Base-by-base conservation (phyloP, 2,113 vertebrate species). In the Dasyurus viverrinus region DNA sequence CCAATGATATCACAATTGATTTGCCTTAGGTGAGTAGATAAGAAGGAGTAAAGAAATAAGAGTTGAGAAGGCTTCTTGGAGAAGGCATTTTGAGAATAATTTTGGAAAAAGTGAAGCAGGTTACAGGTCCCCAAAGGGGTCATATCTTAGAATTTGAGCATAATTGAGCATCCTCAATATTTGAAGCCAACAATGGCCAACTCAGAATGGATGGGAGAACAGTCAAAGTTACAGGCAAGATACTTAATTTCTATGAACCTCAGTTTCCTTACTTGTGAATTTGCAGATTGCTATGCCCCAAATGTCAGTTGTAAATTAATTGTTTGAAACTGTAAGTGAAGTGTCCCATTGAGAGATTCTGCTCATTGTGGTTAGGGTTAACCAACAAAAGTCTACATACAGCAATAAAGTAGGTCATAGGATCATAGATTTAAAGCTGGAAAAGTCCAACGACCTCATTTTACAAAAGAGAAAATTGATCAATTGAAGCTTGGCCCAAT, bases 181-280 rank as follows among this genome's bases (percentile, higher is more conserved):
- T 0, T n/a, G 89, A 89, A 47, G 26, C 42, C 90, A 53, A 16
- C 90, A 60, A 55, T 90, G 48, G 36, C 26, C 16, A 90, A 52
- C 14, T 47, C 36, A 2, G n/a, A 5, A 36, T 36, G 12, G 46
- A 27, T 1, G 5, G 23, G 23, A 23, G 23, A 0, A 8, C 0
- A 5, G 47, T 84, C 19, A 42, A 84, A 84, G 42, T 14, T 76
- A n/a, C 36, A 19, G 19, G 8, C 68, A 42, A 84, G n/a, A 19
- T 42, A 7, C 60, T n/a, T 76, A 42, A 84, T 84, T 84, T 84
- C n/a, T 84, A 42, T 84, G n/a, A n/a, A 19, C 7, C 68, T 42
- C n/a, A 42, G n/a, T 84, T 84, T 84, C 36, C n/a, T 84, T n/a
- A 23, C 68, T 19, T 23, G 6, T 84, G 42, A 84, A 42, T 84